Percentiles rank a stretch among this genome's conserved stretches.
phyloP scores from a whole-genome alignment of 1,140 invertebrate genomes.

The Conus ventricosus region DNA sequence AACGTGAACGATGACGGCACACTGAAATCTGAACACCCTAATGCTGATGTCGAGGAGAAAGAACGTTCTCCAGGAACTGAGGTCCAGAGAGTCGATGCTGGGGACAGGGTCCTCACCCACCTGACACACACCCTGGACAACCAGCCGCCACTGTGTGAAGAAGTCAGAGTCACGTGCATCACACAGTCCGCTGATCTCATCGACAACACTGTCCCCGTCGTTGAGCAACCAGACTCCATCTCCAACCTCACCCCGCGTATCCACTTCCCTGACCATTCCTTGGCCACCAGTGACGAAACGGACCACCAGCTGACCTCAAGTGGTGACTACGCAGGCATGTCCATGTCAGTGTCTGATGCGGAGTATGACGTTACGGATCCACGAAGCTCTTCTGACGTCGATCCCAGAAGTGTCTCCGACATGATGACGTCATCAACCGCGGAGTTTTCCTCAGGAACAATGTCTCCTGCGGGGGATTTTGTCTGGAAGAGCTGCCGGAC shows the following conservation, averaged over 20 bases:
- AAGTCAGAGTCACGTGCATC: background rate
- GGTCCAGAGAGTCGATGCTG: background rate
- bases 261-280: background rate
- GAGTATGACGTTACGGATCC: slow-evolving; percentile 27
- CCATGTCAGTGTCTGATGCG: slow-evolving; percentile 27
- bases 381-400: slow-evolving; percentile 12
- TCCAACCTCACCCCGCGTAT: background rate
- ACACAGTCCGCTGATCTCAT: background rate
- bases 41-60: too few species aligned
- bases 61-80: too few species aligned
- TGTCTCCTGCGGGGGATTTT: slow-evolving; percentile 29
- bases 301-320: background rate
- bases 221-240: background rate
- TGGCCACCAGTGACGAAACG: background rate
- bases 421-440: slow-evolving; percentile 32
- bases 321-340: slow-evolving; percentile 25
- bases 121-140: background rate
- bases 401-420: slow-evolving; percentile 35
- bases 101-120: background rate
- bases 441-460: slow-evolving; percentile 34
- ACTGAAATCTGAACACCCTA: too few species aligned
- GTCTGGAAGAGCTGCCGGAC: slow-evolving; percentile 22
- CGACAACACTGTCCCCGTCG: background rate
- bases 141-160: background rate
- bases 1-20: too few species aligned